phyloP scores from a whole-genome alignment of 1,140 invertebrate species.

The Galleria mellonella region DNA sequence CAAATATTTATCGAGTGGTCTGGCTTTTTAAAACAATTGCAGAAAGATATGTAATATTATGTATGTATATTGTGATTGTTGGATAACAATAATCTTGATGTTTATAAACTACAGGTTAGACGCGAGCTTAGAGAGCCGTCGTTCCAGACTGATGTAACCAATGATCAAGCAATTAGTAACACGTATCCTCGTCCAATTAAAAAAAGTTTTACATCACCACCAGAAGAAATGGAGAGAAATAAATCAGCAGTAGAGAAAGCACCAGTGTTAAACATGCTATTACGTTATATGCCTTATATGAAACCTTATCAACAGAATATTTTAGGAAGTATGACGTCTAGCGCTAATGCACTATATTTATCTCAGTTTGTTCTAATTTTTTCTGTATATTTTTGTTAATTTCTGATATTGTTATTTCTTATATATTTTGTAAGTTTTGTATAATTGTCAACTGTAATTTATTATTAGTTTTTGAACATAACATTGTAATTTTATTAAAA shows the following conservation, averaged over 20 bases:
- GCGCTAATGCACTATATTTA: not conserved
- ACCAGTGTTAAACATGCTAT: conserved; percentile 40
- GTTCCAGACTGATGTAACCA: not conserved
- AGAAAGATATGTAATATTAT: conserved; percentile 24
- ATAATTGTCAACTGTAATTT: conserved; percentile 2
- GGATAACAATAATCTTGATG: not conserved
- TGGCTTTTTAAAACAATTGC: no score
- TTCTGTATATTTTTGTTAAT: not conserved
- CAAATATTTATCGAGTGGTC: no score
- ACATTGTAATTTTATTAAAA: not conserved
- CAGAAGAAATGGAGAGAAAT: conserved; percentile 18
- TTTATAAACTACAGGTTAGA: conserved; percentile 25
- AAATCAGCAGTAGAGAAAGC: conserved; percentile 21
- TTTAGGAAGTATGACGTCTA: conserved; percentile 8
- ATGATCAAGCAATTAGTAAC: not conserved
- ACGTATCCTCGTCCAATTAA: no score
- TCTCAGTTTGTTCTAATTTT: not conserved
- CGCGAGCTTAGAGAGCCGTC: conserved; percentile 19
- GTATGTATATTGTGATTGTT: not conserved
- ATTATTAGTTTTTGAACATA: conserved; percentile 3
- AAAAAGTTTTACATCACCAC: not conserved
- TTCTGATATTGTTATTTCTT: no score
- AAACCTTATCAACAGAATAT: conserved; percentile 36
- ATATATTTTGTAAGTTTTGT: conserved; percentile 4
- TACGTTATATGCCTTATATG: conserved; percentile 49